A percentile compares a stretch with the other conserved stretches of the same genome.
Evolutionary conservation across 2,797 vertebrate genomes (phyloP).

Genomic region (Acomys russatus): DNA sequence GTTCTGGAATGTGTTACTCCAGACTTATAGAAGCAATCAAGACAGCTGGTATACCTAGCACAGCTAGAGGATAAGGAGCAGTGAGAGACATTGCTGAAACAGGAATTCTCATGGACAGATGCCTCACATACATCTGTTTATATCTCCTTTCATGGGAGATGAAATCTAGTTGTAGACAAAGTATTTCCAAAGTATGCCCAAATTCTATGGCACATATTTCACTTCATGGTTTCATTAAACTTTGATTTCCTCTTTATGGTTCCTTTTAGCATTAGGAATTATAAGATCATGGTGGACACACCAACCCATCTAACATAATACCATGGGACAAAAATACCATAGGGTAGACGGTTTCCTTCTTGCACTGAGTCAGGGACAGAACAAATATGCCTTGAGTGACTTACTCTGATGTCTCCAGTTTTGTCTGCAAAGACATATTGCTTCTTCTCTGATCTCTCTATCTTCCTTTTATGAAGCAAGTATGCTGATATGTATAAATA

Average conservation of each 20-base stretch:
- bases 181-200: not conserved
- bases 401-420: not conserved
- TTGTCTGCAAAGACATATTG: not conserved
- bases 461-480: not conserved
- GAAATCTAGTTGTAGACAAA: slow-evolving; percentile 21
- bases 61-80: not conserved
- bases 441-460: not conserved
- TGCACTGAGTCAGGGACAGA: not conserved
- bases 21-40: not conserved
- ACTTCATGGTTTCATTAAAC: not conserved
- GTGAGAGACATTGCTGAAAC: not conserved
- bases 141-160: not conserved
- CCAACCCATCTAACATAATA: not conserved
- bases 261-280: not conserved
- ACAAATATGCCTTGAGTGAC: not conserved
- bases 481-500: not conserved
- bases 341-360: not conserved
- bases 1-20: not conserved
- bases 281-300: not conserved
- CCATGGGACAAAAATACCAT: too few species aligned
- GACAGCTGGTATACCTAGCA: not conserved
- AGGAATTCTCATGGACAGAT: not conserved
- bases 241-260: not conserved
- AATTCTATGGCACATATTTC: not conserved
- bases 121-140: not conserved